A percentile compares a stretch with the other conserved stretches of the same genome.
Conservation (phyloP, 2,113 vertebrate species). For the Misgurnus mizolepis region DNA sequence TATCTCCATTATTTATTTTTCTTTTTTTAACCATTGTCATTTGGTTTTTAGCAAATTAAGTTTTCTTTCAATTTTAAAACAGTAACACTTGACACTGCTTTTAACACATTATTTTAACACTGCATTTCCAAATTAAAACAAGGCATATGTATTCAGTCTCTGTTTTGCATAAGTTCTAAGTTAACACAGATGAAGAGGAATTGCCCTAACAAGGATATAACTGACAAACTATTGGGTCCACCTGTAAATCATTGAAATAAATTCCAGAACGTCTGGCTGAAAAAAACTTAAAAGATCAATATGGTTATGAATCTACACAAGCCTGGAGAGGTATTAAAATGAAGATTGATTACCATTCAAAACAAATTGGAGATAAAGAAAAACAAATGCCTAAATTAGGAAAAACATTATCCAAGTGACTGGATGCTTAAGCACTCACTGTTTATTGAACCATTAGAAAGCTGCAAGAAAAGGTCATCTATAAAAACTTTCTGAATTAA, state of each 20-base stretch:
- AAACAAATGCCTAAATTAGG: conserved; percentile 14
- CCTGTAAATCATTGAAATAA: not conserved
- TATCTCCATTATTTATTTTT: too few species aligned
- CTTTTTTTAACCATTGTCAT: too few species aligned
- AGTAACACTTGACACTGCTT: too few species aligned
- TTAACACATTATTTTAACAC: too few species aligned
- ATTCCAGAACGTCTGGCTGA: not conserved
- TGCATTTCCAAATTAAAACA: too few species aligned
- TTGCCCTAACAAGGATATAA: conserved; percentile 30
- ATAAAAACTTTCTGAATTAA: conserved; percentile 27
- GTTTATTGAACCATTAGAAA: not conserved
- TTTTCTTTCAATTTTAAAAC: too few species aligned
- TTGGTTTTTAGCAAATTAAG: too few species aligned
- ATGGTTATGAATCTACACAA: not conserved
- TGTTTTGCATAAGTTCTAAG: too few species aligned
- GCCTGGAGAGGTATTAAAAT: not conserved
- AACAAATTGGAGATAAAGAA: not conserved
- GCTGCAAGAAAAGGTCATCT: conserved; percentile 1
- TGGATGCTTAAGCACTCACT: not conserved
- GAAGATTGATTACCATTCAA: not conserved
- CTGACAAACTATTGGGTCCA: conserved; percentile 9
- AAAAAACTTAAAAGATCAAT: not conserved
- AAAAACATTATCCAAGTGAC: not conserved
- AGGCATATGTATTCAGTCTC: too few species aligned
- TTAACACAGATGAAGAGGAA: not conserved